Conservation (phyloP, 2,797 vertebrate genomes). For the Hemibagrus guttatus region DNA sequence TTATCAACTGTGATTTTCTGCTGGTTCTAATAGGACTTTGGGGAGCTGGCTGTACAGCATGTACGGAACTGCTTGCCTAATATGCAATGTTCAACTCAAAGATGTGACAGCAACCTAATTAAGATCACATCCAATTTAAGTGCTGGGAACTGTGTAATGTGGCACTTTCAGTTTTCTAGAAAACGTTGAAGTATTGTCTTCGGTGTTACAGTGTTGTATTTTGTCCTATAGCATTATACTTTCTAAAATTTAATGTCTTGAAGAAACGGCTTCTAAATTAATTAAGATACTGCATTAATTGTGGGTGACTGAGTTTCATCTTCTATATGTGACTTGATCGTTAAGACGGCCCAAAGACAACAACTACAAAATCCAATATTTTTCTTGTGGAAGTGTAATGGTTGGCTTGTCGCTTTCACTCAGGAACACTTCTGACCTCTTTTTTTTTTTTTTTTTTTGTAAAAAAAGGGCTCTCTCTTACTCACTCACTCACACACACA, state of each 20-base stretch:
- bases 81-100: background rate
- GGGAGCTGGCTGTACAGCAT: background rate
- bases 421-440: slow-evolving; percentile 3
- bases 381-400: slow-evolving; percentile 12
- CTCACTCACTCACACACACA: background rate
- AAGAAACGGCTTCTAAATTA: background rate
- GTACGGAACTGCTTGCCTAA: background rate
- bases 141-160: background rate
- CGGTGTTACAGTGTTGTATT: background rate
- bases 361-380: slow-evolving; percentile 11
- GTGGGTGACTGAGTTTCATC: background rate
- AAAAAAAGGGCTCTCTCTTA: background rate
- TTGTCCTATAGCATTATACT: background rate
- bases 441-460: background rate
- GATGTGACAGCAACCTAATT: slow-evolving; percentile 10
- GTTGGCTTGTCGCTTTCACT: slow-evolving; percentile 28
- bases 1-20: background rate
- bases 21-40: slow-evolving; percentile 5
- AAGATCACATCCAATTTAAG: slow-evolving; percentile 7
- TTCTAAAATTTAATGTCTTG: background rate
- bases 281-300: slow-evolving; percentile 1
- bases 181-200: background rate
- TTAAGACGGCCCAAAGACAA: slow-evolving; percentile 2
- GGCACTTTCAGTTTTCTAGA: background rate
- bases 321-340: background rate